Percentiles rank a stretch among this genome's conserved stretches.
Evolutionary conservation across 2,888 invertebrate genomes (phyloP).

Genomic region (Diarsia mendica): DNA sequence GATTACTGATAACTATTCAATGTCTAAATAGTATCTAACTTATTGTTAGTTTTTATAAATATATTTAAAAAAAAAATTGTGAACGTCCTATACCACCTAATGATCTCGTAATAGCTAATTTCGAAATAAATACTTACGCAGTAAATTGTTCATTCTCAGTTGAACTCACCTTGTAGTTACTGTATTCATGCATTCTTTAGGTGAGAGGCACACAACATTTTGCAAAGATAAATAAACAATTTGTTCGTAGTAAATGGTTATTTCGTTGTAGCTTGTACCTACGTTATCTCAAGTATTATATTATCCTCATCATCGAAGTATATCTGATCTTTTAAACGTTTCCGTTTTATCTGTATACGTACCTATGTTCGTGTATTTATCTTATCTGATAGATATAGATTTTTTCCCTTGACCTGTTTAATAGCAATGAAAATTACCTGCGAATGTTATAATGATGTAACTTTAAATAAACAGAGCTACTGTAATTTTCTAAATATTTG

Average conservation of each 20-base stretch:
- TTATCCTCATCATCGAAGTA: slow-evolving; percentile 10
- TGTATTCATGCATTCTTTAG: slow-evolving; percentile 28
- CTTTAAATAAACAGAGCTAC: not conserved
- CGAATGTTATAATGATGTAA: slow-evolving; percentile 9
- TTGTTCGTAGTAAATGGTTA: slow-evolving; percentile 22
- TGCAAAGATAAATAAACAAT: slow-evolving; percentile 41
- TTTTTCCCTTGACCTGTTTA: slow-evolving; percentile 44
- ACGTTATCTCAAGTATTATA: slow-evolving; percentile 35
- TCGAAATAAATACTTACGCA: slow-evolving; percentile 5
- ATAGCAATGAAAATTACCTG: slow-evolving; percentile 17
- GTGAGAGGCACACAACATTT: slow-evolving; percentile 14
- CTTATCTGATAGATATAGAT: slow-evolving; percentile 31
- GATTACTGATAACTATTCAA: not conserved
- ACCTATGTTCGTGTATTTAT: slow-evolving; percentile 32
- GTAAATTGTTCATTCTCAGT: slow-evolving; percentile 10
- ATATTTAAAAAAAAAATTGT: not conserved
- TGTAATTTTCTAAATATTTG: not conserved
- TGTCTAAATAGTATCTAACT: not conserved
- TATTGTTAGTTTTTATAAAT: slow-evolving; percentile 1
- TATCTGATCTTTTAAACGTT: slow-evolving; percentile 21
- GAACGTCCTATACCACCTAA: not conserved
- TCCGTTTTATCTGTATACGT: slow-evolving; percentile 33
- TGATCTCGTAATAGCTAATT: not conserved
- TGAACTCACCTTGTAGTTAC: slow-evolving; percentile 10
- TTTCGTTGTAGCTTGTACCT: slow-evolving; percentile 15